phyloP scores from a whole-genome alignment of 2,797 vertebrate species.

The Cephalopachus bancanus region DNA sequence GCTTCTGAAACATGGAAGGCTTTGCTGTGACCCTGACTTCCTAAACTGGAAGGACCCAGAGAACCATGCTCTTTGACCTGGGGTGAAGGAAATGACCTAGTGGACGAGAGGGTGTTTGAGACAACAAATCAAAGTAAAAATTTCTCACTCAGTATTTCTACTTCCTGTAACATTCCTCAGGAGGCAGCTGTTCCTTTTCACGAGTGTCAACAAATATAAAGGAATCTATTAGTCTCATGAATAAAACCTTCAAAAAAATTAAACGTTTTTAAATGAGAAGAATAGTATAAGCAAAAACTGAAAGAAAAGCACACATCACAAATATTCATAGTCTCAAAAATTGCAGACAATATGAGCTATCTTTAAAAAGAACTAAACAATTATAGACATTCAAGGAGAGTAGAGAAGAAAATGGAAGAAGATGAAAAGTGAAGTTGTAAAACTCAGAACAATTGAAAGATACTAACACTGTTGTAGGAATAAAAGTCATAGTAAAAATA shows the following conservation, averaged over 20 bases:
- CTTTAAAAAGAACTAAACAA: not conserved
- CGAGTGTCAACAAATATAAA: constrained; percentile 12
- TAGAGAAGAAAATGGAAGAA: not conserved
- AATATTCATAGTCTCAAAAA: not conserved
- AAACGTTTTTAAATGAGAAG: not conserved
- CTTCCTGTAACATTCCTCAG: not conserved
- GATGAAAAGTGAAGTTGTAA: not conserved
- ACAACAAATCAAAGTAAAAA: not conserved
- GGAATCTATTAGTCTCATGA: not conserved
- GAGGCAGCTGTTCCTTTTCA: constrained; percentile 27
- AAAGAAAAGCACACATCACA: not conserved
- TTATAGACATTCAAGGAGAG: not conserved
- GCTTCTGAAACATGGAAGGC: not conserved
- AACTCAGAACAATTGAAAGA: not conserved
- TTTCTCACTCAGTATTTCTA: not conserved
- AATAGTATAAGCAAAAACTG: not conserved
- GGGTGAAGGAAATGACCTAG: not conserved
- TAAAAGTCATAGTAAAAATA: not conserved
- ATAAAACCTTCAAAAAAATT: constrained; percentile 22
- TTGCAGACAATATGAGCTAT: not conserved
- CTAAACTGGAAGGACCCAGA: not conserved
- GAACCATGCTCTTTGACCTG: not conserved
- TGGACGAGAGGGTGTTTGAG: not conserved
- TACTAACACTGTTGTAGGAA: not conserved
- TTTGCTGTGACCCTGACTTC: not conserved